phyloP scores from a whole-genome alignment of 2,888 invertebrate genomes.

The Cistogaster globosa region DNA sequence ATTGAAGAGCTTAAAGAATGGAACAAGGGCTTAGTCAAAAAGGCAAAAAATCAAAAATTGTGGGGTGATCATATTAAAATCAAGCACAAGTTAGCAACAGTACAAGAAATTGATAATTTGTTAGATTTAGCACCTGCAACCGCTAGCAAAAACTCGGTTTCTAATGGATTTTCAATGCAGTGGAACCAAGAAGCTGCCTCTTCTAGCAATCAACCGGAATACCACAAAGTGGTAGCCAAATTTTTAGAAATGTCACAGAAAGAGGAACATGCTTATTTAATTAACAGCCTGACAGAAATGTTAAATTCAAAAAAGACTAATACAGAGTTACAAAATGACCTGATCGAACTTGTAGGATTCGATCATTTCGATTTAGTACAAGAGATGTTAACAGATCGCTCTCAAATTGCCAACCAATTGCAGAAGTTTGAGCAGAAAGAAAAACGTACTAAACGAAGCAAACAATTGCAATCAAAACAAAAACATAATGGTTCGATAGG shows the following conservation, averaged over 20 bases:
- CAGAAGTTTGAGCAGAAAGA: slow-evolving; percentile 78
- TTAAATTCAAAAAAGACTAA: slow-evolving; percentile 86
- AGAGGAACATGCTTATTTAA: slow-evolving; percentile 70
- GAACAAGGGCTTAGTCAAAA: slow-evolving; percentile 77
- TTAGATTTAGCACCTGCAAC: slow-evolving; percentile 77
- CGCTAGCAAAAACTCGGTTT: slow-evolving; percentile 71
- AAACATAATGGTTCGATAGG: slow-evolving; percentile 49
- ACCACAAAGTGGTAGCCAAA: slow-evolving; percentile 74
- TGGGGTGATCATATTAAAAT: slow-evolving; percentile 78
- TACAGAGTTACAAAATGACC: slow-evolving; percentile 90
- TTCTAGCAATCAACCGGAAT: slow-evolving; percentile 18
- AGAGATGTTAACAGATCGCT: slow-evolving; percentile 86
- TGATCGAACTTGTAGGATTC: slow-evolving; percentile 94
- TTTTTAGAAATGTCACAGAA: slow-evolving; percentile 75
- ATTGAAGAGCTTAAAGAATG: slow-evolving; percentile 84
- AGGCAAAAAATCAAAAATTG: slow-evolving; percentile 61
- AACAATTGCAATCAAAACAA: slow-evolving; percentile 74
- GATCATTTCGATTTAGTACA: slow-evolving; percentile 91
- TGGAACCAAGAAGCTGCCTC: slow-evolving; percentile 61
- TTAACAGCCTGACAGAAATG: slow-evolving; percentile 81
- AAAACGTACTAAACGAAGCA: slow-evolving; percentile 76
- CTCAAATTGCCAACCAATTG: slow-evolving; percentile 83
- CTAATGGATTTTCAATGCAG: slow-evolving; percentile 77
- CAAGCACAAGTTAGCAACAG: slow-evolving; percentile 59
- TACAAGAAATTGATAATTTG: slow-evolving; percentile 70